Evolutionary conservation across 2,888 invertebrate species (phyloP).

Genomic region (Caenorhabditis afra): DNA sequence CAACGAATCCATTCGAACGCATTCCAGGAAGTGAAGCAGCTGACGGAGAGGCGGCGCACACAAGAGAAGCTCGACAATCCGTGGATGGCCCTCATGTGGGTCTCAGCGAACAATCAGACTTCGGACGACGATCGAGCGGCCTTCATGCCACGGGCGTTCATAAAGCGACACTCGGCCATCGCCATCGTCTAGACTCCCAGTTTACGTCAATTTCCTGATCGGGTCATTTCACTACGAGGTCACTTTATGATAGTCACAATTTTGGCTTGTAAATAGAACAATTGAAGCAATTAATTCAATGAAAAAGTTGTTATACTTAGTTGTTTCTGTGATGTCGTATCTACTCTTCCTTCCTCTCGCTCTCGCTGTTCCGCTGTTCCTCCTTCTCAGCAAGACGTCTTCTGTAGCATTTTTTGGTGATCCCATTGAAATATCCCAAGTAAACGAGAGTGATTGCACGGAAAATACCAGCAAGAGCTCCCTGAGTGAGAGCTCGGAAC

Average conservation of each 20-base stretch:
- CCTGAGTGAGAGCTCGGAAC: constrained; percentile 83
- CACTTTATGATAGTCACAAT: constrained; percentile 9
- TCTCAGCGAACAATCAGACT: constrained; percentile 51
- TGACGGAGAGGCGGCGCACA: constrained; percentile 31
- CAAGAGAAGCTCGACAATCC: constrained; percentile 67
- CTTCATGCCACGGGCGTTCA: constrained; percentile 55
- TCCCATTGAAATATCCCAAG: constrained; percentile 76
- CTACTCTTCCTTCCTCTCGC: constrained; percentile 9
- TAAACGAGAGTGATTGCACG: constrained; percentile 77
- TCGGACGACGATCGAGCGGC: constrained; percentile 53
- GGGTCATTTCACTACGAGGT: constrained; percentile 17
- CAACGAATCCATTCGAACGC: background rate
- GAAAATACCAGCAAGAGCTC: constrained; percentile 72
- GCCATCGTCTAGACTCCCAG: constrained; percentile 49
- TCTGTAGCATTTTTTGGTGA: constrained; percentile 70
- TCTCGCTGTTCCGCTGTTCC: constrained; percentile 20
- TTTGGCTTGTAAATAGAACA: constrained; percentile 8
- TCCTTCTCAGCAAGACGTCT: constrained; percentile 42
- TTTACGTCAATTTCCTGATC: constrained; percentile 3
- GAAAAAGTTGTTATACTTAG: background rate
- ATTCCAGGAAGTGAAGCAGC: constrained; percentile 48
- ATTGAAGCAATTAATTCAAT: constrained; percentile 9
- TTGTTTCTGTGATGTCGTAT: too few relatives aligned
- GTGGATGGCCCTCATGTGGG: constrained; percentile 66
- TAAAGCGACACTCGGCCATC: constrained; percentile 66